These are phyloP conservation scores for Picathartes gymnocephalus DNA, from an alignment of 2,113 vertebrate genomes.

Conservation along the genomic window DNA sequence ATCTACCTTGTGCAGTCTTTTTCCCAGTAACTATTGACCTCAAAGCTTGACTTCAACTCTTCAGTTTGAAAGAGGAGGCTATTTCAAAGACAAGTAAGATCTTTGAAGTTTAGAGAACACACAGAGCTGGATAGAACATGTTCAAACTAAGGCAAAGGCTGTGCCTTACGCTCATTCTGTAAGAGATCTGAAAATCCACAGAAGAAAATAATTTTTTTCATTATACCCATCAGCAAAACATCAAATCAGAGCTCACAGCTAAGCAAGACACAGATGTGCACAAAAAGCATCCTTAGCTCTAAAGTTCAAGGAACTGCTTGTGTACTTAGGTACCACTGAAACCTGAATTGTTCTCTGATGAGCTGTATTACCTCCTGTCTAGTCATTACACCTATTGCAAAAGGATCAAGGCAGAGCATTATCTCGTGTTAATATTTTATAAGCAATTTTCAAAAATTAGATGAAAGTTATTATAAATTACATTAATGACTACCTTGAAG, in stretches of 20 bases:
- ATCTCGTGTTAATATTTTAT: not conserved
- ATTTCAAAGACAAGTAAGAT: not conserved
- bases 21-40: not conserved
- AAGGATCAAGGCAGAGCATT: not conserved
- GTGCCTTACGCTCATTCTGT: not conserved
- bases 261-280: not conserved
- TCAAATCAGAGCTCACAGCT: not conserved
- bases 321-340: not conserved
- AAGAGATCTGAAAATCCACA: not conserved
- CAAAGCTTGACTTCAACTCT: not conserved
- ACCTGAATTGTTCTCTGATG: not conserved
- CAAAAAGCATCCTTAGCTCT: not conserved
- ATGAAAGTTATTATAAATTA: not conserved
- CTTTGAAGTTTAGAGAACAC: not conserved
- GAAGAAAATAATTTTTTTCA: not conserved
- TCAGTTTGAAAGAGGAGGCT: not conserved
- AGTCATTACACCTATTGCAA: not conserved
- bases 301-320: not conserved
- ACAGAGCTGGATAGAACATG: accelerated
- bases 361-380: not conserved
- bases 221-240: not conserved
- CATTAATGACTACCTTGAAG: not conserved
- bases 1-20: not conserved
- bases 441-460: not conserved
- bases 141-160: not conserved